These are phyloP conservation scores for Coryphaenoides rupestris DNA, from an alignment of 2,113 vertebrate genomes.

Conservation along the genomic window DNA sequence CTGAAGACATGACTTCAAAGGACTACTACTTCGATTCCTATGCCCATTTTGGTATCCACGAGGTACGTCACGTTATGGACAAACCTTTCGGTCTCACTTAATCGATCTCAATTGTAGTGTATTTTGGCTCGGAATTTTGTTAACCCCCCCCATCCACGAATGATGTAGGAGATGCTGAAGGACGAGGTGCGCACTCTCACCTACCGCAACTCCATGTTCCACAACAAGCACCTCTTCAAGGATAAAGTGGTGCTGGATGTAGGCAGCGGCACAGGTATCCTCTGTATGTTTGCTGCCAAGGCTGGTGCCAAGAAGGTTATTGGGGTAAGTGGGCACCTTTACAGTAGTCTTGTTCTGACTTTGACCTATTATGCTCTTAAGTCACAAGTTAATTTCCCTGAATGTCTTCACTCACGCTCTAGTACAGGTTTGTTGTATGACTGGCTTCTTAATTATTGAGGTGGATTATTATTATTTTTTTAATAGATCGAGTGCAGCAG, in stretches of 20 bases:
- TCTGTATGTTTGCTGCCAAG: conserved; percentile 94
- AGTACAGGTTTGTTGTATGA: too few relatives aligned
- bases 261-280: conserved; percentile 88
- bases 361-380: too few relatives aligned
- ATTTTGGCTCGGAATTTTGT: not conserved
- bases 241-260: conserved; percentile 92
- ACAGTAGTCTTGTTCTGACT: not conserved
- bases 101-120: not conserved
- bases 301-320: conserved; percentile 90
- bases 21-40: conserved; percentile 96
- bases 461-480: conserved; percentile 1
- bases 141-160: too few relatives aligned
- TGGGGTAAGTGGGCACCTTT: conserved; percentile 71
- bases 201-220: conserved; percentile 93
- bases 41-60: conserved; percentile 91
- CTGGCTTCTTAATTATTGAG: not conserved
- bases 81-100: not conserved
- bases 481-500: conserved; percentile 91
- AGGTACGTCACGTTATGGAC: conserved; percentile 64
- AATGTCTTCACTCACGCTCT: not conserved
- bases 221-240: conserved; percentile 92
- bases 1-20: conserved; percentile 94
- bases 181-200: conserved; percentile 91
- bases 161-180: conserved; percentile 87
- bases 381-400: not conserved